Base-by-base conservation (phyloP, 2,888 invertebrate species). In the Agriopis aurantiaria region DNA sequence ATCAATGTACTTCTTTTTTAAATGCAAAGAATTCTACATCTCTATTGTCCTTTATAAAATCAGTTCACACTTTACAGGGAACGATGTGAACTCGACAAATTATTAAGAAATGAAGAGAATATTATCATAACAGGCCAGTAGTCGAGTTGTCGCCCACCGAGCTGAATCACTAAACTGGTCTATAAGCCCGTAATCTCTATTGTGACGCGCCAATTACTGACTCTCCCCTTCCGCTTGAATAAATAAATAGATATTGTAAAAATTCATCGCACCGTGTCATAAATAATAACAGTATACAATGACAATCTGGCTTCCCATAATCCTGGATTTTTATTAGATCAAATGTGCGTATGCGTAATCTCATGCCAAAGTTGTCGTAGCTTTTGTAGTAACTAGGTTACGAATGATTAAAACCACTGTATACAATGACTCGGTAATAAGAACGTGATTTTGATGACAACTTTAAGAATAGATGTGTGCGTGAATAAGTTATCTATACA, bases 201-300 rank as follows among this genome's bases (percentile, higher is more conserved):
- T 94, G 93, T 94, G 82, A 83, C 80, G 86, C 82, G 90, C 93
- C 93, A 94, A 94, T 94, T 94, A 94, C 88, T 53, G 84, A 80
- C 88, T 91, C 92, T 91, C 91, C 93, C 93, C 92, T 93, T 93
- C 92, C 92, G 92, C 88, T 85, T 89, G 88, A 91, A 91, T 91
- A 90, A 91, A 90, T 90, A 91, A 89, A 90, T 91, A 91, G 89
- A 91, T 91, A 91, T 90, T 87, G 85, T 86, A 79, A 85, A 88
- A 89, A 59, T 64, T 85, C 83, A 85, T 82, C 76, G 80, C 77
- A 77, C 75, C 80, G 73, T 77, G 76, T 78, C 78, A 80, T 80
- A 83, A 33, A 83, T 78, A 79, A 81, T 80, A 77, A 72, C 45
- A 62, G 41, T 49, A 61, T 63, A 68, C 43, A 82, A 79, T 81